A percentile compares a stretch with the other conserved stretches of the same genome.
These are phyloP conservation scores for Pseudomyrmex sp. DNA, from an alignment of 1,140 invertebrate genomes.

Conservation along the genomic window DNA sequence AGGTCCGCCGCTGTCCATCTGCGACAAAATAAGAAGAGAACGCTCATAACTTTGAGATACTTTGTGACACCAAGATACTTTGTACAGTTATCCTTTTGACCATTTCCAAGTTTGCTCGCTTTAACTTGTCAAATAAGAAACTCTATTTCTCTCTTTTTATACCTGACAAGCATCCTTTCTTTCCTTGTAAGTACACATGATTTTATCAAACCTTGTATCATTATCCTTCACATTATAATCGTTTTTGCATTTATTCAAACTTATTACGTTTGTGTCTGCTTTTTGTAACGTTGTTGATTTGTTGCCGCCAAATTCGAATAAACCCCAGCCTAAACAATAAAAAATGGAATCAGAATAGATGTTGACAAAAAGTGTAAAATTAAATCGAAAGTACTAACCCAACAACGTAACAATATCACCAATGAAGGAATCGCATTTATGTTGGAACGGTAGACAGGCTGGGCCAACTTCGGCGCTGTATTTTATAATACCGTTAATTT, in stretches of 20 bases:
- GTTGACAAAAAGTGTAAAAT: not conserved
- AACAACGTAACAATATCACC: constrained; percentile 83
- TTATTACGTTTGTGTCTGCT: constrained; percentile 86
- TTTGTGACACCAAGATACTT: not conserved
- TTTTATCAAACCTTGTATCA: constrained; percentile 55
- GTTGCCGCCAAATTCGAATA: constrained; percentile 85
- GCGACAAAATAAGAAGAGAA: constrained; percentile 49
- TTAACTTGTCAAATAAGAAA: not conserved
- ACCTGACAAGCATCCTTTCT: constrained; percentile 77
- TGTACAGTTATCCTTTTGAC: too few species aligned
- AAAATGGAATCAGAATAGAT: not conserved
- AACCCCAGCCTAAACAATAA: constrained; percentile 88
- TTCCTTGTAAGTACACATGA: constrained; percentile 87
- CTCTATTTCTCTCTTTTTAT: not conserved
- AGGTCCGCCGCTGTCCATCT: constrained; percentile 90
- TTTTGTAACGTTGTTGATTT: constrained; percentile 86
- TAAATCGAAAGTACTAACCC: constrained; percentile 80
- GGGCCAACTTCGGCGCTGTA: constrained; percentile 87
- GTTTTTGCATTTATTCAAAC: not conserved
- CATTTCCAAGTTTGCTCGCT: too few species aligned
- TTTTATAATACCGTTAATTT: constrained; percentile 81
- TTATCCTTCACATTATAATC: accelerated
- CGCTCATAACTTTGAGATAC: not conserved
- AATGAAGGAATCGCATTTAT: constrained; percentile 80
- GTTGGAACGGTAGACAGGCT: constrained; percentile 89